phyloP scores from a whole-genome alignment of 2,113 vertebrate genomes.

The Leucosticte australis region DNA sequence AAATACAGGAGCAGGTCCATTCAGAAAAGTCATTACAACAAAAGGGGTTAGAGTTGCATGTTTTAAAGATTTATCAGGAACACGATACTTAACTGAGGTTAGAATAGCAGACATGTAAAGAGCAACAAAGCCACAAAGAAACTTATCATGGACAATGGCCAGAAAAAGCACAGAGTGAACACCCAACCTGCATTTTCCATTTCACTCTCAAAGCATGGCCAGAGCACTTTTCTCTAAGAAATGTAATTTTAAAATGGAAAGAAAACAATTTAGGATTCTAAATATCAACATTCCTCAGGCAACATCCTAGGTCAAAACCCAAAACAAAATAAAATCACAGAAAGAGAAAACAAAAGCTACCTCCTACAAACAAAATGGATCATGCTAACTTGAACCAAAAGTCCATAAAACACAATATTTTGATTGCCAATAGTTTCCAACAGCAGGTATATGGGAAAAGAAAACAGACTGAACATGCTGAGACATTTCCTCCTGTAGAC shows the following conservation, averaged over 20 bases:
- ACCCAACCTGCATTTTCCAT: neutral
- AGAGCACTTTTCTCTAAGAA: neutral
- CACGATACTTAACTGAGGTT: neutral
- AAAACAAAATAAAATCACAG: neutral
- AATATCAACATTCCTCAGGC: neutral
- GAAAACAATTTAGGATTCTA: neutral
- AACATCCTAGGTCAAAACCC: neutral
- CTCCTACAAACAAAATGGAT: neutral
- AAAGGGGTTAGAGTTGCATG: neutral
- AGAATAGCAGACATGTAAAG: neutral
- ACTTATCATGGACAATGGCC: neutral
- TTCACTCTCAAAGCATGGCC: neutral
- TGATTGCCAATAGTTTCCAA: neutral
- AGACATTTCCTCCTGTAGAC: neutral
- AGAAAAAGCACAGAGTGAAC: neutral
- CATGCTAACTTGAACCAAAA: neutral
- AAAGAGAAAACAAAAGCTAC: neutral
- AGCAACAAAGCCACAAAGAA: neutral
- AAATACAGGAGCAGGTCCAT: neutral
- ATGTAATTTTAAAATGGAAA: fast-evolving
- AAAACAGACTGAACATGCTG: neutral
- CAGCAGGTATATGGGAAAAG: neutral
- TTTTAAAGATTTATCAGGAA: neutral
- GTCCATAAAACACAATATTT: neutral
- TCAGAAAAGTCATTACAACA: neutral